These are phyloP conservation scores for Piscicola geometra DNA, from an alignment of 2,888 invertebrate genomes.

Conservation along the genomic window DNA sequence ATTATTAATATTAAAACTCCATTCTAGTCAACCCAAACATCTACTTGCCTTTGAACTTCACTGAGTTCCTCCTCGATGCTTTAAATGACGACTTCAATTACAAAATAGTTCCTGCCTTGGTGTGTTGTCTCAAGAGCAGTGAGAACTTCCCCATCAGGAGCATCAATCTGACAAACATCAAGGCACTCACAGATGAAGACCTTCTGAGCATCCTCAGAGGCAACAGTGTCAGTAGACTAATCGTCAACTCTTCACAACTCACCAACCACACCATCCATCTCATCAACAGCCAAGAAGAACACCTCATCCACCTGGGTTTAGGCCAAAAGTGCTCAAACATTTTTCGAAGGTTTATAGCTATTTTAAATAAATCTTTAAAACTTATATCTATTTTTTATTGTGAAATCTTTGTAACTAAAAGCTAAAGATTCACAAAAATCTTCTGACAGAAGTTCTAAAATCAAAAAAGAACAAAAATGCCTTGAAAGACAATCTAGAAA, in stretches of 20 bases:
- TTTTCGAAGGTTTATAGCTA: background rate
- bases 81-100: slow-evolving; percentile 8
- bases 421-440: too few species aligned
- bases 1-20: too few species aligned
- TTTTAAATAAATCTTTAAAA: too few species aligned
- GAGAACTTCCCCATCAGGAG: slow-evolving; percentile 9
- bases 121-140: slow-evolving; percentile 6
- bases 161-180: background rate
- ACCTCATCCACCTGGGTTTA: background rate
- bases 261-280: background rate
- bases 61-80: background rate
- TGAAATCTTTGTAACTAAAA: too few species aligned
- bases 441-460: too few species aligned
- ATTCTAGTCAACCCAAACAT: slow-evolving; percentile 2
- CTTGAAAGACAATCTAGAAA: too few species aligned
- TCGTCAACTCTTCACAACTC: background rate
- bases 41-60: slow-evolving; percentile 1
- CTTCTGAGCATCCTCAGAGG: background rate
- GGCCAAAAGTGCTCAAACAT: background rate
- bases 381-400: too few species aligned
- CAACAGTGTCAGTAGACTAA: background rate
- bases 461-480: too few species aligned
- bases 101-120: slow-evolving; percentile 2
- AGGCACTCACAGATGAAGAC: background rate
- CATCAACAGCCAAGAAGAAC: background rate